These are phyloP conservation scores for Megaleporinus macrocephalus DNA, from an alignment of 2,113 vertebrate species.

Conservation along the genomic window DNA sequence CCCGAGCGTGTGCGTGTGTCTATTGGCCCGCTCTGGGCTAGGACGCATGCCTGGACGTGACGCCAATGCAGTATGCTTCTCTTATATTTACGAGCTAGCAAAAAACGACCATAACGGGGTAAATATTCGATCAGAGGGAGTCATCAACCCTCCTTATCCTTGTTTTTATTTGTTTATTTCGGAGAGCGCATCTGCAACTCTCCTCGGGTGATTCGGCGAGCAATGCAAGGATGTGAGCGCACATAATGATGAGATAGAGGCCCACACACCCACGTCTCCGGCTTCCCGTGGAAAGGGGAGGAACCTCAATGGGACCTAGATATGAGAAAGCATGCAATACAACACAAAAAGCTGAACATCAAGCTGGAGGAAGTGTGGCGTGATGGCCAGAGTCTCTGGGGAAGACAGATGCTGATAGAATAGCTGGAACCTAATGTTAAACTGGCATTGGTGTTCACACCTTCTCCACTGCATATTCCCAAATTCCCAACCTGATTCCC, in stretches of 20 bases:
- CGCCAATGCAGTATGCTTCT: background rate
- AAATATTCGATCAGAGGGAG: constrained; percentile 15
- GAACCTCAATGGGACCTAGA: background rate
- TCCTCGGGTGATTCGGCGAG: background rate
- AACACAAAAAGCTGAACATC: background rate
- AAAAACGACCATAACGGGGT: constrained; percentile 29
- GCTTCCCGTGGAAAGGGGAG: background rate
- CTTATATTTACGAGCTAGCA: constrained; percentile 23
- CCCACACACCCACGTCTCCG: background rate
- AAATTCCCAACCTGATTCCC: background rate
- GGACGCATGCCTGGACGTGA: constrained; percentile 15
- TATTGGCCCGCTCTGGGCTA: constrained; percentile 16
- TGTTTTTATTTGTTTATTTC: constrained; percentile 18
- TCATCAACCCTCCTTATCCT: constrained; percentile 15
- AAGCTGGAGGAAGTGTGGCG: background rate
- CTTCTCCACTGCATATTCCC: background rate
- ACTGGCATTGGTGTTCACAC: background rate
- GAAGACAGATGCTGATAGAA: background rate
- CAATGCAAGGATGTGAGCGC: background rate
- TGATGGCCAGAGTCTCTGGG: background rate
- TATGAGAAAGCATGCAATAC: background rate
- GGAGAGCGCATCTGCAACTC: background rate
- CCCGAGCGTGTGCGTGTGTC: constrained; percentile 32
- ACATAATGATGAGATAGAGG: background rate
- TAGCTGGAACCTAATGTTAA: background rate